A percentile compares a stretch with the other conserved stretches of the same genome.
These are phyloP conservation scores for Palythoa caribaeorum DNA, from an alignment of 92 coral and sea anemone species.

Conservation along the genomic window DNA sequence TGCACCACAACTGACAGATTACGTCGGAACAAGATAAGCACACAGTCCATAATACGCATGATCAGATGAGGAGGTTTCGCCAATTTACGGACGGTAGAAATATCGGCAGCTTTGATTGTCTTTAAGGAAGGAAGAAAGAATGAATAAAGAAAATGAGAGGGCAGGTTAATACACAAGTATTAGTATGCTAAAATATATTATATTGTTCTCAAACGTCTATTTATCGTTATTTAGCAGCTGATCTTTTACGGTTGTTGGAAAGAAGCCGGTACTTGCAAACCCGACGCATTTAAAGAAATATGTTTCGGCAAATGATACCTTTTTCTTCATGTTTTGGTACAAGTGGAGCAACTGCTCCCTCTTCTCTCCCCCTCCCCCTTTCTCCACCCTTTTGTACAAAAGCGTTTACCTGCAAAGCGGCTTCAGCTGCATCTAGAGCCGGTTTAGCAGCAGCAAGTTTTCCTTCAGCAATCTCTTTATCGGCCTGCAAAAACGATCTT, in stretches of 20 bases:
- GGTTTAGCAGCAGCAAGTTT: slow-evolving; percentile 89
- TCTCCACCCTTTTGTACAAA: neutral
- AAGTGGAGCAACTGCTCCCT: no score
- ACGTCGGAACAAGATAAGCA: slow-evolving; percentile 79
- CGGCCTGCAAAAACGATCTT: slow-evolving; percentile 62
- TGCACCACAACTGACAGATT: slow-evolving; percentile 63
- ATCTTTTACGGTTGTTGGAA: no score
- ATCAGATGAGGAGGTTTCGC: slow-evolving; percentile 96
- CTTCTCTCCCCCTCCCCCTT: neutral
- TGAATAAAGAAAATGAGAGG: neutral
- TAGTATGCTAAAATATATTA: no score
- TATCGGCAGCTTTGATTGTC: slow-evolving; percentile 91
- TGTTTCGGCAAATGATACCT: no score
- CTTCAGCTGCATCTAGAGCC: slow-evolving; percentile 88
- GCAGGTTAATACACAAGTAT: neutral
- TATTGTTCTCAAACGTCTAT: no score
- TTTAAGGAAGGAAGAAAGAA: slow-evolving; percentile 29
- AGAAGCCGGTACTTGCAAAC: no score
- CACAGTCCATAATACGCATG: slow-evolving; percentile 98
- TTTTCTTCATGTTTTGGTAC: no score
- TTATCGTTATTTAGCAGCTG: no score
- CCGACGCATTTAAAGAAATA: no score
- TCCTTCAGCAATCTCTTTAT: slow-evolving; percentile 84
- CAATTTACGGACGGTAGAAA: slow-evolving; percentile 93
- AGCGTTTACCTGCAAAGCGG: slow-evolving; percentile 76